phyloP scores from a whole-genome alignment of 2,113 vertebrate species.

The Daubentonia madagascariensis region DNA sequence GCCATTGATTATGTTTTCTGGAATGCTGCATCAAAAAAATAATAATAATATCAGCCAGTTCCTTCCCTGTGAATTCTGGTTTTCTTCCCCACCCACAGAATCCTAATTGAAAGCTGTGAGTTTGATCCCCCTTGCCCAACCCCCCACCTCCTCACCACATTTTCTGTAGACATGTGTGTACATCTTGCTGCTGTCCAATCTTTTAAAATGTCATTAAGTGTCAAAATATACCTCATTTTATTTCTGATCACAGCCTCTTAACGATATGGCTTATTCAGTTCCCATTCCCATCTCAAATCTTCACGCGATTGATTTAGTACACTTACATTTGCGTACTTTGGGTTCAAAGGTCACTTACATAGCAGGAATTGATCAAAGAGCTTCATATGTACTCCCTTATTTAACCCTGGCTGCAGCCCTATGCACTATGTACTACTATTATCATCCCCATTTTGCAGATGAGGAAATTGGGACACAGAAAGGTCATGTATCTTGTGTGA shows the following conservation, averaged over 20 bases:
- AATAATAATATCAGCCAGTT: conserved; percentile 76
- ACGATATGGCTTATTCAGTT: not conserved
- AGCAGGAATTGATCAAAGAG: not conserved
- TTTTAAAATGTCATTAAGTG: conserved; percentile 21
- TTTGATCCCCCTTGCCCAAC: not conserved
- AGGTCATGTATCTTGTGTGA: not conserved
- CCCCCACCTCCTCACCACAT: conserved; percentile 47
- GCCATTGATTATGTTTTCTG: conserved; percentile 80
- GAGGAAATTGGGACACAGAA: not conserved
- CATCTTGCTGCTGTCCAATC: not conserved
- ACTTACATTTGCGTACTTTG: not conserved
- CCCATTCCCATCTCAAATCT: not conserved
- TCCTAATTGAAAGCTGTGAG: conserved; percentile 64
- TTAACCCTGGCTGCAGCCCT: not conserved
- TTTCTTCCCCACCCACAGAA: conserved; percentile 46
- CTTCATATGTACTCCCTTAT: not conserved
- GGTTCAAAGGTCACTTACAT: not conserved
- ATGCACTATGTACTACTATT: not conserved
- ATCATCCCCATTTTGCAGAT: not conserved
- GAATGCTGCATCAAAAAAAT: conserved; percentile 78
- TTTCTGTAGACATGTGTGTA: conserved; percentile 43
- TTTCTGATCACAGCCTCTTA: conserved; percentile 27
- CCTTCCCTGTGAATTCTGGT: conserved; percentile 43
- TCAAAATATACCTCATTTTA: conserved; percentile 61
- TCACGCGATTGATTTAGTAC: not conserved